phyloP scores from a whole-genome alignment of 2,888 invertebrate genomes.

The Drosophila kokeensis region DNA sequence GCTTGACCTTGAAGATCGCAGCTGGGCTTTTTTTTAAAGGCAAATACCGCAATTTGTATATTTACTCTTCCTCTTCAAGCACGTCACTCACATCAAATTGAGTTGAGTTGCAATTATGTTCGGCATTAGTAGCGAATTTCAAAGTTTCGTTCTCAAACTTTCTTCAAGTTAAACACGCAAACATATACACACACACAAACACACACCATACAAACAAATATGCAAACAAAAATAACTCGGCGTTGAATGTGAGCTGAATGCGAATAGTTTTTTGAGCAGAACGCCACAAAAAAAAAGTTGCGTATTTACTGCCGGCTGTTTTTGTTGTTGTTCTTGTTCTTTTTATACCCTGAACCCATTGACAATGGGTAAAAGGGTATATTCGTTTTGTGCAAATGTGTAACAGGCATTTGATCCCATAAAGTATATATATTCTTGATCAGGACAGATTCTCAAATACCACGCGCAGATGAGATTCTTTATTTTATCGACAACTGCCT shows the following conservation, averaged over 20 bases:
- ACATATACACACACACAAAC: neutral
- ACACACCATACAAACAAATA: neutral
- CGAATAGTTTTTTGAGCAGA: slow-evolving; percentile 19
- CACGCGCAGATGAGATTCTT: neutral
- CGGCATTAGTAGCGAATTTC: slow-evolving; percentile 22
- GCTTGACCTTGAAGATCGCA: slow-evolving; percentile 46
- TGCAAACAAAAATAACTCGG: slow-evolving; percentile 4
- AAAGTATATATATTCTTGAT: neutral
- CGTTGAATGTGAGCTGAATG: slow-evolving; percentile 8
- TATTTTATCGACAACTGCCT: neutral
- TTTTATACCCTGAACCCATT: neutral
- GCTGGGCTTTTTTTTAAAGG: slow-evolving; percentile 22
- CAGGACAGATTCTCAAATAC: neutral
- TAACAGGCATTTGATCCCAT: neutral
- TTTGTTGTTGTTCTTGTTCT: slow-evolving; percentile 14
- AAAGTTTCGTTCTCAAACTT: slow-evolving; percentile 7
- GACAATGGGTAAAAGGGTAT: neutral
- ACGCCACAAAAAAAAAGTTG: slow-evolving; percentile 5
- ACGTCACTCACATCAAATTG: slow-evolving; percentile 1
- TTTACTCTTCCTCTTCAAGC: slow-evolving; percentile 2
- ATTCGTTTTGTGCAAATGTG: neutral
- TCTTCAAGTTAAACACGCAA: slow-evolving; percentile 17
- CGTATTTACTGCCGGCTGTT: slow-evolving; percentile 36
- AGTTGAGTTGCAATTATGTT: slow-evolving; percentile 16
- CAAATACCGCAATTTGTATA: neutral